Percentiles rank a stretch among this genome's conserved stretches.
Conservation (phyloP, 1,140 invertebrate genomes). For the Euura lappo region DNA sequence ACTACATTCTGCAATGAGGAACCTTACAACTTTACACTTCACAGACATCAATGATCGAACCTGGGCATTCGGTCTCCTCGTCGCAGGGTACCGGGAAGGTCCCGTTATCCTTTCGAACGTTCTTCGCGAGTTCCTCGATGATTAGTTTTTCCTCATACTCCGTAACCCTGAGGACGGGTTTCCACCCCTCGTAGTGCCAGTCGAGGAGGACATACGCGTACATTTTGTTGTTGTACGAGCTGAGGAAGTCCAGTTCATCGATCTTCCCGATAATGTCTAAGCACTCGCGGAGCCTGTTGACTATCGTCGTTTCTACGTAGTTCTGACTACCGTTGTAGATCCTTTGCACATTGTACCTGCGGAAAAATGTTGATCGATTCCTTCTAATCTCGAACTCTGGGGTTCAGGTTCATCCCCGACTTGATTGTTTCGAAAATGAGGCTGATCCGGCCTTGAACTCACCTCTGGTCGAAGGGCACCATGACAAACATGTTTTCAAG, state of each 20-base stretch:
- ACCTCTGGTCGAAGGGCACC: slow-evolving; percentile 35
- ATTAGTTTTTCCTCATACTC: slow-evolving; percentile 40
- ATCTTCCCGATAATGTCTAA: slow-evolving; percentile 46
- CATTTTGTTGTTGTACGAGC: slow-evolving; percentile 51
- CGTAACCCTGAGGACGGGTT: slow-evolving; percentile 46
- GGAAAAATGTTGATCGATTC: slow-evolving; percentile 8
- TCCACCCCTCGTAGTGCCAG: slow-evolving; percentile 42
- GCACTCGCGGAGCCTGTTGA: slow-evolving; percentile 51
- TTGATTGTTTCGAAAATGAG: neutral
- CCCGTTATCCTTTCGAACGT: slow-evolving; percentile 43
- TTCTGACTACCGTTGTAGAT: slow-evolving; percentile 47
- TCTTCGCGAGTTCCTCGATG: slow-evolving; percentile 42
- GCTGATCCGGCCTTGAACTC: neutral
- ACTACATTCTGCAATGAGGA: too few relatives aligned
- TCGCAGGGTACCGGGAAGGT: slow-evolving; percentile 42
- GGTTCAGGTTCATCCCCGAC: too few relatives aligned
- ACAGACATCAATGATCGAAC: slow-evolving; percentile 15
- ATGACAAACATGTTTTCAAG: slow-evolving; percentile 50
- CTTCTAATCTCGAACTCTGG: neutral
- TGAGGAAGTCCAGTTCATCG: neutral
- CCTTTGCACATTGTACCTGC: slow-evolving; percentile 48
- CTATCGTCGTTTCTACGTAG: slow-evolving; percentile 39
- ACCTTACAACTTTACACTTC: too few relatives aligned
- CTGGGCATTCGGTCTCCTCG: slow-evolving; percentile 41
- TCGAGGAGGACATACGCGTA: slow-evolving; percentile 51